Base-by-base conservation (phyloP, 2,113 vertebrate genomes). In the Phylloscopus trochilus region DNA sequence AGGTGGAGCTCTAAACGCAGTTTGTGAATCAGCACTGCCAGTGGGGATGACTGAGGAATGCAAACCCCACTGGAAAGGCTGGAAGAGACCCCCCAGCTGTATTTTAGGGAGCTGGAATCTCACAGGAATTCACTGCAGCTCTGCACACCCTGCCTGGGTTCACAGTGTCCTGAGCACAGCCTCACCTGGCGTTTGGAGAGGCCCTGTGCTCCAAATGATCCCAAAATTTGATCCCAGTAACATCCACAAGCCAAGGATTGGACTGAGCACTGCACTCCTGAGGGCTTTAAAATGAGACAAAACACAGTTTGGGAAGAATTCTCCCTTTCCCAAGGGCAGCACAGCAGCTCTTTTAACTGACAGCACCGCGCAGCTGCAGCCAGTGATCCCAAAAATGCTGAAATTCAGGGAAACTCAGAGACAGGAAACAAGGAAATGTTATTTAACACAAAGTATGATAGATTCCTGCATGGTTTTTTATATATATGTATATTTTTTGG, bases 131-230 rank as follows among this genome's bases (percentile, higher is more conserved):
- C 82, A 2, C n/a, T 37, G n/a, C 19, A 28, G 26, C 44, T 67
- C 60, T 27, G 12, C 41, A 9, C 23, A 1, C 31, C 1, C 5
- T 5, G 3, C 4, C 7, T 16, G 21, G 35, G 31, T 2, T 77
- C 6, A 1, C 33, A 3, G 11, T 12, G 51, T 33, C 2, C 58
- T 21, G 37, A 26, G 63, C 15, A 5, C 30, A 1, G 17, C 9
- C 68, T n/a, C 16, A 13, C 14, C 30, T 28, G 9, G 2, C 33
- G 1, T 18, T 58, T 56, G n/a, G 58, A 11, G 31, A 37, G 37
- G 8, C 15, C 10, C 18, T 3, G 30, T 9, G n/a, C 81, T 78
- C 80, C 56, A 26, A 37, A 49, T 0, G 2, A 60, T 64, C 35
- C 69, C 1, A 1, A 39, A 39, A 46, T 7, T 51, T 41, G 37